Evolutionary conservation across 2,888 invertebrate species (phyloP), one percentile per base, ranked within the genome.

Genomic region (Heliconius hortense): DNA sequence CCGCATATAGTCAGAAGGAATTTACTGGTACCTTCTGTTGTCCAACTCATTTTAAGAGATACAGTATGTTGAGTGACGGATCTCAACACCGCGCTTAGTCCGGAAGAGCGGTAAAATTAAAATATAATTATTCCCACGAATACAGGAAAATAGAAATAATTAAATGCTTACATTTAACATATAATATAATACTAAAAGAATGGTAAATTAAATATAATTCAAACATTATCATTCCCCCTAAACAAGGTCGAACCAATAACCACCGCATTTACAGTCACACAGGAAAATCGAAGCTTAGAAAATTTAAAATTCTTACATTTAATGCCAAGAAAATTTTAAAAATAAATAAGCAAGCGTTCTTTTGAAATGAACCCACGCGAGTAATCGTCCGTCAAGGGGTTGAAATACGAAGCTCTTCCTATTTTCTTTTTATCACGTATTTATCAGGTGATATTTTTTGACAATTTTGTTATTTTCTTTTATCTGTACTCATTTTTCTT

Each of bases 321-420:
- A 4, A 21, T 21, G 0, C 21, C 21, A 18, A 48, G 18, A 18
- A 48, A 43, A 26, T 28, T 1, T n/a, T 4, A 48, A 26, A 60
- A 60, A 60, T 60, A 60, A 28, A 63, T 31, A 63, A 28, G 21
- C 13, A 43, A 43, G 18, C 43, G 7, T 43, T n/a, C 26, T 67
- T 26, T 67, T 67, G 67, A 67, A 48, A 67, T 48, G 31, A 43
- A 67, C 26, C 18, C 67, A 48, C 67, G 43, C 28, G 43, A 48
- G 43, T 67, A 67, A 67, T 67, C 48, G 26, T 15, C 67, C 48
- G 26, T 48, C 67, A 67, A 67, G 43, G 67, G 21, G 67, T 67
- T 48, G 26, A 31, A 63, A 63, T 28, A 67, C 43, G 18, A 43
- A 21, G 7, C 10, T 21, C 48, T 48, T 67, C 21, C 48, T 48